These are phyloP conservation scores for Macrophya alboannulata DNA, from an alignment of 2,888 invertebrate species.

Conservation along the genomic window DNA sequence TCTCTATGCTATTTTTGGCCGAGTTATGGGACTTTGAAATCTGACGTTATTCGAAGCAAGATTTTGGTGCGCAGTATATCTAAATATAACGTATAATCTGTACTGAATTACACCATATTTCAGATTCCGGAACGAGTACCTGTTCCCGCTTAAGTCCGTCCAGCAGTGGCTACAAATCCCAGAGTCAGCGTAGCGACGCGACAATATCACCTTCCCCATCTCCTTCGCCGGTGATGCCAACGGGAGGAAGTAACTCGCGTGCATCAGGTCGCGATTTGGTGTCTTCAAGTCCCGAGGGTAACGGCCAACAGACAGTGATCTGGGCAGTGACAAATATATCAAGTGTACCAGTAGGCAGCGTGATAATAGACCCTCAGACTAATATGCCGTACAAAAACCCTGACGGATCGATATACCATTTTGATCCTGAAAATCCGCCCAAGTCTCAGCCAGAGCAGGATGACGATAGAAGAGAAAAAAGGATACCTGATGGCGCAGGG, in stretches of 20 bases:
- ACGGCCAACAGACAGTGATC: slow-evolving; percentile 82
- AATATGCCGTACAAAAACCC: slow-evolving; percentile 89
- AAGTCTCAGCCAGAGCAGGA: slow-evolving; percentile 69
- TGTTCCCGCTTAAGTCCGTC: slow-evolving; percentile 88
- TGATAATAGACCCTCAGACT: slow-evolving; percentile 93
- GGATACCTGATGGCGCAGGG: slow-evolving; percentile 27
- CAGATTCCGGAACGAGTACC: slow-evolving; percentile 84
- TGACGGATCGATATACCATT: slow-evolving; percentile 90
- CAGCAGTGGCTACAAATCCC: slow-evolving; percentile 90
- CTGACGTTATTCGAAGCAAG: no score
- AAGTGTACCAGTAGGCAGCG: slow-evolving; percentile 92
- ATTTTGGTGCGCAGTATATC: no score
- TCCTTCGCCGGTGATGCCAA: slow-evolving; percentile 75
- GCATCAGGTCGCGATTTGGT: slow-evolving; percentile 77
- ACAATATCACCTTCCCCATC: slow-evolving; percentile 77
- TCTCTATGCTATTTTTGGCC: no score
- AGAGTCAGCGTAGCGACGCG: slow-evolving; percentile 84
- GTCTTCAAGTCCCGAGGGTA: slow-evolving; percentile 69
- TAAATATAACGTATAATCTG: no score
- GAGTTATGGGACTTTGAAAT: no score
- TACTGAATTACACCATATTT: background rate
- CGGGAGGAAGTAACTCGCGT: slow-evolving; percentile 74
- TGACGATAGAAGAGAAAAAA: background rate
- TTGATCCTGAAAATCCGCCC: slow-evolving; percentile 88
- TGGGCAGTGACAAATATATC: slow-evolving; percentile 95